A percentile compares a stretch with the other conserved stretches of the same genome.
These are phyloP conservation scores for Lagorchestes hirsutus DNA, from an alignment of 2,797 vertebrate genomes.

Conservation along the genomic window DNA sequence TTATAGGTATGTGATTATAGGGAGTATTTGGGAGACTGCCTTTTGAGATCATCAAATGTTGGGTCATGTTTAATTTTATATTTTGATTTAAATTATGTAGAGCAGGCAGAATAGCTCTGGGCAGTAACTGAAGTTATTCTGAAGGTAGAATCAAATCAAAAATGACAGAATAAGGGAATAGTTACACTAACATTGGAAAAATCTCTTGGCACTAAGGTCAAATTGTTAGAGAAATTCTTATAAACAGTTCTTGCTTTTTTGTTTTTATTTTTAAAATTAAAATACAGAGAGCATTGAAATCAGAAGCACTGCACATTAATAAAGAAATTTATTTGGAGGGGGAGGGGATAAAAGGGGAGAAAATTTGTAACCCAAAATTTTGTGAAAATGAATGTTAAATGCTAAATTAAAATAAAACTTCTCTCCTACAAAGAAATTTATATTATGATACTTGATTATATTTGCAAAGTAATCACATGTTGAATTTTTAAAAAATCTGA, in stretches of 20 bases:
- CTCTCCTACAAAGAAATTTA: background rate
- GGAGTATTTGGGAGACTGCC: slow-evolving; percentile 7
- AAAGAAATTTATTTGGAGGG: background rate
- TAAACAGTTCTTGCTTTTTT: slow-evolving; percentile 5
- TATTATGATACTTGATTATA: background rate
- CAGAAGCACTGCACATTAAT: background rate
- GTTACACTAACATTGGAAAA: background rate
- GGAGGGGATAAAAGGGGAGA: too few species aligned
- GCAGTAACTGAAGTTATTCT: slow-evolving; percentile 31
- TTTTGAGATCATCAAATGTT: slow-evolving; percentile 1
- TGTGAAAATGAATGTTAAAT: too few species aligned
- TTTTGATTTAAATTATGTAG: slow-evolving; percentile 29
- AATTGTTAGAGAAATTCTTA: slow-evolving; percentile 22
- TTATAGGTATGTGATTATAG: background rate
- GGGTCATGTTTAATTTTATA: background rate
- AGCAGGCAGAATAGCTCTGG: slow-evolving; percentile 16
- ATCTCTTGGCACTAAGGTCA: background rate
- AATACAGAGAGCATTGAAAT: background rate
- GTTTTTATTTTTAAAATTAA: background rate
- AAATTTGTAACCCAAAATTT: too few species aligned
- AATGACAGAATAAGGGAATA: slow-evolving; percentile 11
- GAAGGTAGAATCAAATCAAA: slow-evolving; percentile 44
- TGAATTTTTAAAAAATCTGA: background rate
- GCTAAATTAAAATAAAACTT: too few species aligned
- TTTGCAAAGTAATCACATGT: slow-evolving; percentile 13